A percentile compares a stretch with the other conserved stretches of the same genome.
Evolutionary conservation across 2,113 vertebrate genomes (phyloP).

Genomic region (Pampusana beccarii): DNA sequence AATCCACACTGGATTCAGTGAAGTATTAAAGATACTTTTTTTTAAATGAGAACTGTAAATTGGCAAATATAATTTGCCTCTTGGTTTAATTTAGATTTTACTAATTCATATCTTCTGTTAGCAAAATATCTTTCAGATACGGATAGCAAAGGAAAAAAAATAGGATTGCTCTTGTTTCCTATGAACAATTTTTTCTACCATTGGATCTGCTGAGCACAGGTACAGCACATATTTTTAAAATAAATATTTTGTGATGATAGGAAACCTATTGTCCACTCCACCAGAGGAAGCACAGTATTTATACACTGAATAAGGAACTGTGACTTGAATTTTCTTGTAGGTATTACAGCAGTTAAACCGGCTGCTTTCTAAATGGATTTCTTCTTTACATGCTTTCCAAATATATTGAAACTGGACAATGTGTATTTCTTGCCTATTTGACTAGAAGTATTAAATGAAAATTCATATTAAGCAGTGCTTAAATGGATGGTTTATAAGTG

Average conservation of each 20-base stretch:
- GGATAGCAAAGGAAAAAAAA: background rate
- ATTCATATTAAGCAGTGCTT: background rate
- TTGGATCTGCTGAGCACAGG: background rate
- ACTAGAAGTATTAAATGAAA: background rate
- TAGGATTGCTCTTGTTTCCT: background rate
- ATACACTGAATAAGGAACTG: background rate
- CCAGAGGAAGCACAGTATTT: background rate
- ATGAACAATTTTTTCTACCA: background rate
- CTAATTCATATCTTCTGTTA: background rate
- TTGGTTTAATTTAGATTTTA: background rate
- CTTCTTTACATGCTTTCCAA: background rate
- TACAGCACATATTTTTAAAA: background rate
- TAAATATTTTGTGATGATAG: background rate
- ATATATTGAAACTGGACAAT: background rate
- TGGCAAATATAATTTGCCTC: background rate
- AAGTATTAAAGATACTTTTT: background rate
- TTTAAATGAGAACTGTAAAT: background rate
- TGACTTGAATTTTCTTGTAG: background rate
- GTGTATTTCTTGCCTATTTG: background rate
- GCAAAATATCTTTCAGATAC: background rate
- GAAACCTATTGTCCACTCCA: background rate
- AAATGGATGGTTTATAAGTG: background rate
- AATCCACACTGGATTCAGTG: background rate
- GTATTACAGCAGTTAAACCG: background rate
- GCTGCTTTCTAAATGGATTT: background rate